These are phyloP conservation scores for Lysandra coridon DNA, from an alignment of 2,888 invertebrate genomes.

Conservation along the genomic window DNA sequence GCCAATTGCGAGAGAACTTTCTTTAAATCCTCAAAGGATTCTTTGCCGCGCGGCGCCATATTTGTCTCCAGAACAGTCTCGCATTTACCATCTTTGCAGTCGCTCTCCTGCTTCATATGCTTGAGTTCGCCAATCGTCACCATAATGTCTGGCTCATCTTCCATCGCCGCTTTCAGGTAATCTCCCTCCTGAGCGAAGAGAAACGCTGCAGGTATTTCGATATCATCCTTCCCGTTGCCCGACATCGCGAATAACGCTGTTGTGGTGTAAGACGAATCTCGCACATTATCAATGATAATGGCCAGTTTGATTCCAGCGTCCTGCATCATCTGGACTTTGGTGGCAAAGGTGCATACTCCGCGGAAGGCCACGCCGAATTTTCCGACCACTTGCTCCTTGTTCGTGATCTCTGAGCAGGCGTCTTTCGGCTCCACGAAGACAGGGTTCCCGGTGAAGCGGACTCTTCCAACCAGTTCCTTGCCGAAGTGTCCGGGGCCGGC, in stretches of 20 bases:
- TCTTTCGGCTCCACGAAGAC: conserved; percentile 85
- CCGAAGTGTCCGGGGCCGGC: conserved; percentile 97
- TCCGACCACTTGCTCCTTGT: conserved; percentile 81
- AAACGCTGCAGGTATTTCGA: conserved; percentile 94
- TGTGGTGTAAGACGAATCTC: conserved; percentile 86
- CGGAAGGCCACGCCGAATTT: conserved; percentile 93
- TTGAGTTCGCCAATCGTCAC: conserved; percentile 77
- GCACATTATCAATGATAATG: conserved; percentile 91
- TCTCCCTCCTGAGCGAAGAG: conserved; percentile 89
- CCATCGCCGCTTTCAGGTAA: conserved; percentile 82
- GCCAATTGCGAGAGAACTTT: conserved; percentile 68
- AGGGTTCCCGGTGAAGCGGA: conserved; percentile 81
- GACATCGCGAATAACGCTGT: conserved; percentile 98
- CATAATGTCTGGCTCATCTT: conserved; percentile 76
- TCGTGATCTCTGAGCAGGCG: conserved; percentile 81
- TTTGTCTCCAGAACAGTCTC: conserved; percentile 48
- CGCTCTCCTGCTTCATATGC: conserved; percentile 55
- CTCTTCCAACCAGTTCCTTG: conserved; percentile 84
- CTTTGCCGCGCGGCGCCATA: conserved; percentile 50
- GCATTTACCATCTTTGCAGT: conserved; percentile 54
- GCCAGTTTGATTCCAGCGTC: conserved; percentile 90
- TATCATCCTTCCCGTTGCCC: conserved; percentile 93
- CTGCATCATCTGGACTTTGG: conserved; percentile 93
- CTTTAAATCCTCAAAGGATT: conserved; percentile 67
- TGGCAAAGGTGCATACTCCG: conserved; percentile 97